Evolutionary conservation across 35 echinoderm and acorn worm species (phyloP).

Genomic region (Nesometra sesokonis): DNA sequence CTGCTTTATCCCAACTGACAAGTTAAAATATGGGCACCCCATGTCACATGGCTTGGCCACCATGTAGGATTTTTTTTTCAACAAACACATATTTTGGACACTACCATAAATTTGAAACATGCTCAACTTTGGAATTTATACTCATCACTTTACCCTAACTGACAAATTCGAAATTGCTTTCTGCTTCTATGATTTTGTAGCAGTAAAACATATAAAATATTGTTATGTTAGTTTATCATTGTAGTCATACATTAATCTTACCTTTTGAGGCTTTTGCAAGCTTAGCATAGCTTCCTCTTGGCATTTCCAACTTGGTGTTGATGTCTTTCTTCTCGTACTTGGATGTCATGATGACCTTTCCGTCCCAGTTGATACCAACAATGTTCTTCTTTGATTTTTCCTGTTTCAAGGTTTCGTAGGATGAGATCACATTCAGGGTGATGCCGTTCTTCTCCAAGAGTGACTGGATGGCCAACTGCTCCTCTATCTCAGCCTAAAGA

Average conservation of each 20-base stretch:
- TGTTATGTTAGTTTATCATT: not conserved
- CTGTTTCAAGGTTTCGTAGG: conserved; percentile 50
- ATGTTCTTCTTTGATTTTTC: conserved; percentile 36
- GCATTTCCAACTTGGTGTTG: conserved; percentile 27
- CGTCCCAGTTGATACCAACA: conserved; percentile 62
- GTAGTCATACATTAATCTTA: not conserved
- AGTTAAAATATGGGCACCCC: too few species aligned
- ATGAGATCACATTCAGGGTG: conserved; percentile 74
- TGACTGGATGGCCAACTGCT: conserved; percentile 10
- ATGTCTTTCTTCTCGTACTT: conserved; percentile 48
- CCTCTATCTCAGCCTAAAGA: not conserved
- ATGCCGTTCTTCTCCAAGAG: conserved; percentile 37
- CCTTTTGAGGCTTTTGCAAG: conserved; percentile 74
- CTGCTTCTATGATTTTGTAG: too few species aligned
- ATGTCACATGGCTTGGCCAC: too few species aligned
- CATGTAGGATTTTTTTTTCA: too few species aligned
- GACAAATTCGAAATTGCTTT: too few species aligned
- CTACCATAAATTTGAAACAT: too few species aligned
- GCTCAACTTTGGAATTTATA: too few species aligned
- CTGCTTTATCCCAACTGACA: too few species aligned
- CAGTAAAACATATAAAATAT: too few species aligned
- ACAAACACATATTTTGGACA: too few species aligned
- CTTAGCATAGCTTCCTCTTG: conserved; percentile 67
- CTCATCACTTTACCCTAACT: too few species aligned
- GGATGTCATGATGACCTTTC: conserved; percentile 30